Evolutionary conservation across 2,797 vertebrate genomes (phyloP), one percentile per base, ranked within the genome.

Genomic region (Chromobotia macracanthus): DNA sequence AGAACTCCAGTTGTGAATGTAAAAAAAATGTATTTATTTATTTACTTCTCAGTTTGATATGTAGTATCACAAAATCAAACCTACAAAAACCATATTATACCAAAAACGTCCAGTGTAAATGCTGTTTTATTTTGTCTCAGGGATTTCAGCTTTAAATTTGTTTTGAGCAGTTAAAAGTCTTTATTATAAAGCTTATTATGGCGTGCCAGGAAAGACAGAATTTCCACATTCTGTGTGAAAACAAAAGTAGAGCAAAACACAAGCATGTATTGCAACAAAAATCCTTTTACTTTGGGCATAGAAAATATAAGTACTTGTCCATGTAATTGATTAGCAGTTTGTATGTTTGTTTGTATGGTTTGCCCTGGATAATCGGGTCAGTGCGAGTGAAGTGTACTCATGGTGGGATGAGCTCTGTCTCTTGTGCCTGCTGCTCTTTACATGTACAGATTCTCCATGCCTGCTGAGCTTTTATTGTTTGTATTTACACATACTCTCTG

Each of bases 401-500:
- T 80, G 75, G 68, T 70, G 67, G 86, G 75, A 53, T 82, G 82
- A 84, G 88, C 83, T 85, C 86, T 87, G 87, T 84, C 83, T 87
- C 91, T 86, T 81, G 28, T 90, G 91, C 90, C 87, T 86, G 86
- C 84, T 90, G 86, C 88, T 89, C 86, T 90, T 89, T 92, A 88
- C 53, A 67, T 35, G 50, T 72, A 75, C 19, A 61, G 68, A 44
- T 56, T 72, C 48, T 80, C 53, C 46, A 80, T 79, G 70, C 23
- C 70, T 67, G 70, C 31, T 50, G 80, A 79, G 79, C 50, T 73
- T 64, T 78, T 53, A 44, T 71, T 79, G 28, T 35, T 72, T 60
- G 60, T 80, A 51, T 75, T 97, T 95, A 98, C 90, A 99, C 97
- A 77, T 98, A 99, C 95, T 99, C 96, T 92, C 94, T 95, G 87